Base-by-base conservation (phyloP, 2,113 vertebrate species). In the Thryonomys swinderianus region DNA sequence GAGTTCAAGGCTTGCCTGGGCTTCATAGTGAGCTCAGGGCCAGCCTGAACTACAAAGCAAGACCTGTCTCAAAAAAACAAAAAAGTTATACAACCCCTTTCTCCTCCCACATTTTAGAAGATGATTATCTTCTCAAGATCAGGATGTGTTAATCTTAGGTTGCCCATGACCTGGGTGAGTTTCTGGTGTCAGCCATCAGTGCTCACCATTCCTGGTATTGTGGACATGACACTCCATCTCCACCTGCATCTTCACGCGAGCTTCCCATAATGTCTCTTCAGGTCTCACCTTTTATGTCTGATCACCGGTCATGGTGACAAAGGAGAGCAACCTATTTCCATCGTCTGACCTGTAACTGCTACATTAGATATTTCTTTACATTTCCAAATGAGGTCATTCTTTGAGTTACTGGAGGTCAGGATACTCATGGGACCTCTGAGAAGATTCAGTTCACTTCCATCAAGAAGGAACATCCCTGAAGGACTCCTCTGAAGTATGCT, bases 211-310 rank as follows among this genome's bases (percentile, higher is more conserved):
- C 12, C 7, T 27, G 74, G 48, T 7, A 3, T 40, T 27, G 27
- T 9, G 32, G 40, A 84, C 8, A 1, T 16, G 59, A 53, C 27
- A 25, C 18, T 64, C 17, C 1, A 23, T 20, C 21, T 48, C 34
- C 42, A 11, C 27, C n/a, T 42, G 7, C 0, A 3, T 45, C 37
- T 34, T 45, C n/a, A 17, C 1, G 2, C 7, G 14, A 0, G 8
- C 5, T 4, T 37, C 9, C 51, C 34, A 53, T 7, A 3, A 6
- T 8, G 5, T 18, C 32, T 20, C 25, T 12, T 57, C 25, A 23
- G 20, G 9, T 59, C 45, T 1, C 66, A 9, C 21, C 51, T 78
- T 30, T 25, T 14, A 20, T 53, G 3, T 14, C 25, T 17, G 45
- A 2, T 74, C 25, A 67, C 9, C 17, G 61, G 12, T 7, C 34